Evolutionary conservation across 2,113 vertebrate genomes (phyloP).

Genomic region (Xiphophorus hellerii): DNA sequence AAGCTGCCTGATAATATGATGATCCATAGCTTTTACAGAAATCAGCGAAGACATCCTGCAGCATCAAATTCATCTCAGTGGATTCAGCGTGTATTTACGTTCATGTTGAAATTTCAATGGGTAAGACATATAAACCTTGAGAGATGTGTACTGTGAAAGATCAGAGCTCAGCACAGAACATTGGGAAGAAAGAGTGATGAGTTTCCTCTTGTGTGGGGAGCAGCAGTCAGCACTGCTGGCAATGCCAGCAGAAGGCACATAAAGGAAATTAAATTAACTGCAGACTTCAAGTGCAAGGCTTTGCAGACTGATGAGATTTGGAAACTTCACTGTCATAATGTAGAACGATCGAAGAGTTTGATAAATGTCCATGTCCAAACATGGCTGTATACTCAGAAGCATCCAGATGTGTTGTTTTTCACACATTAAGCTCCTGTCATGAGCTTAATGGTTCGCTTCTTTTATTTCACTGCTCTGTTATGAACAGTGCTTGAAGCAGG

Average conservation of each 20-base stretch:
- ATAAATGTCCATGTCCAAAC: slow-evolving; percentile 17
- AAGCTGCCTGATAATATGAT: not conserved
- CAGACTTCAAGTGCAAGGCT: slow-evolving; percentile 33
- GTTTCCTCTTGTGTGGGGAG: slow-evolving; percentile 28
- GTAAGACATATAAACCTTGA: slow-evolving; percentile 13
- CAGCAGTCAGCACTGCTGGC: slow-evolving; percentile 16
- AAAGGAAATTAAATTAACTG: slow-evolving; percentile 64
- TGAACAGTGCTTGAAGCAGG: not conserved
- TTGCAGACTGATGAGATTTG: slow-evolving; percentile 41
- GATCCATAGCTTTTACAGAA: not conserved
- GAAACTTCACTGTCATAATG: slow-evolving; percentile 30
- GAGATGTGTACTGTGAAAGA: slow-evolving; percentile 17
- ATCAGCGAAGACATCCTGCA: not conserved
- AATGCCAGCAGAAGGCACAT: slow-evolving; percentile 42
- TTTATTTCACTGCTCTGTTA: not conserved
- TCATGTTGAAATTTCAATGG: slow-evolving; percentile 15
- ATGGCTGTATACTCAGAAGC: not conserved
- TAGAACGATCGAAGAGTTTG: not conserved
- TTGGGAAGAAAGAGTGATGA: slow-evolving; percentile 26
- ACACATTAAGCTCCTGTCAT: not conserved
- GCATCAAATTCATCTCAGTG: slow-evolving; percentile 30
- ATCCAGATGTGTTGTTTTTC: not conserved
- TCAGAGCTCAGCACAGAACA: slow-evolving; percentile 13
- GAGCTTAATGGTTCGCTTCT: not conserved
- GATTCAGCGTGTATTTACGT: slow-evolving; percentile 37